Base-by-base conservation (phyloP, 2,797 vertebrate genomes). In the Triplophysa yarkandensis region DNA sequence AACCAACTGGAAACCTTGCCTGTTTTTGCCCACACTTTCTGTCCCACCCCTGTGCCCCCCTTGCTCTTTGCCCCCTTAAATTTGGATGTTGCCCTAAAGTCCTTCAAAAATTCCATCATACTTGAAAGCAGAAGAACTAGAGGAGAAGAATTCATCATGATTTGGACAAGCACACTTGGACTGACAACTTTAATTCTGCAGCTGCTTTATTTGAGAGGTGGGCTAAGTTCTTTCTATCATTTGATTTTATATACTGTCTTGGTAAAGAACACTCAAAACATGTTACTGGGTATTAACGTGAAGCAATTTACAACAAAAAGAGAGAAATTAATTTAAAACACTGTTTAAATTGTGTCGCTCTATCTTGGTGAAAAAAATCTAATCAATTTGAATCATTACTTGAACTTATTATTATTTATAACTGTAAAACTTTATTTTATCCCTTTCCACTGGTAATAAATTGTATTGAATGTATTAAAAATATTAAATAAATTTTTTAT, bases 141-240 rank as follows among this genome's bases (percentile, higher is more conserved):
- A 74, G 44, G n/a, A 36, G 17, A 44, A 43, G 10, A 55, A 28
- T 13, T 19, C 30, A 19, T 32, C 48, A 74, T 74, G 71, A 1
- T 57, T 74, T 57, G 50, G 62, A 65, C 54, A 73, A 57, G 17
- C n/a, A 6, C 27, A 25, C 16, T 74, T 55, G 17, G n/a, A n/a
- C n/a, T 64, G 7, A 6, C 6, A 23, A 4, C 2, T 66, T 46
- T 66, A 16, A 57, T 74, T n/a, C 50, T 57, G 44, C 71, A 66
- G 43, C 17, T 74, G 0, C 32, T 32, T 57, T 57, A 39, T 13
- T 34, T 43, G n/a, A 19, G 62, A 74, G 71, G 71, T 74, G n/a
- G n/a, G n/a, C n/a, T n/a, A 74, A 17, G 48, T 55, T 13, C 55
- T 23, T 71, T 34, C 27, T 27, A 28, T 50, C 7, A 19, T 36